These are phyloP conservation scores for Himalopsyche anomala DNA, from an alignment of 2,888 invertebrate genomes.

Conservation along the genomic window DNA sequence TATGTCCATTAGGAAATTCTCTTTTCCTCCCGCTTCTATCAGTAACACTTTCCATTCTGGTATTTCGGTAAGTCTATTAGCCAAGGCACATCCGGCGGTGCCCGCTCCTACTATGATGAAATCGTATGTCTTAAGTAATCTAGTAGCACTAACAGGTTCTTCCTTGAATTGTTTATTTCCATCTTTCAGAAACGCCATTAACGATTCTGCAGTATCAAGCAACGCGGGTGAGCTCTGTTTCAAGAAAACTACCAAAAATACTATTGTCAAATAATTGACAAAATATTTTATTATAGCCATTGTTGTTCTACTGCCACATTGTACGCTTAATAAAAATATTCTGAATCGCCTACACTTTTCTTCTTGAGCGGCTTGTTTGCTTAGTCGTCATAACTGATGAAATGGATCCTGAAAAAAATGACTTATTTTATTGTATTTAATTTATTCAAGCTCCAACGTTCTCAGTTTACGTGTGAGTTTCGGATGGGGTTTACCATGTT, in stretches of 20 bases:
- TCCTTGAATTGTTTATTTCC: conserved; percentile 22
- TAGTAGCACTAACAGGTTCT: conserved; percentile 34
- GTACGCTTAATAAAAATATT: too few species aligned
- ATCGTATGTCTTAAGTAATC: conserved; percentile 74
- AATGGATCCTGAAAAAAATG: too few species aligned
- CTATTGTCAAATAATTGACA: neutral
- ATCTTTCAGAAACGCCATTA: conserved; percentile 17
- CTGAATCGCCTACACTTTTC: too few species aligned
- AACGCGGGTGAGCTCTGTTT: neutral
- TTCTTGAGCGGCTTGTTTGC: too few species aligned
- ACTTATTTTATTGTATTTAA: too few species aligned
- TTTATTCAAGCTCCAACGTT: too few species aligned
- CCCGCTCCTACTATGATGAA: conserved; percentile 81
- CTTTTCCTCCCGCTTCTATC: conserved; percentile 80
- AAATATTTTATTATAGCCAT: neutral
- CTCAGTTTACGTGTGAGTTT: too few species aligned
- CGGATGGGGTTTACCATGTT: too few species aligned
- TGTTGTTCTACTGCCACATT: neutral
- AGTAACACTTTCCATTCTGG: conserved; percentile 78
- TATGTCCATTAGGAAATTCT: conserved; percentile 83
- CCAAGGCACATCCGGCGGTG: conserved; percentile 80
- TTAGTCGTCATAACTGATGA: too few species aligned
- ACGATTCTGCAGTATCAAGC: neutral
- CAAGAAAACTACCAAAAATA: neutral
- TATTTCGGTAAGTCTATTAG: conserved; percentile 79